phyloP scores from a whole-genome alignment of 2,797 vertebrate genomes.

The Pangasius larnaudii region DNA sequence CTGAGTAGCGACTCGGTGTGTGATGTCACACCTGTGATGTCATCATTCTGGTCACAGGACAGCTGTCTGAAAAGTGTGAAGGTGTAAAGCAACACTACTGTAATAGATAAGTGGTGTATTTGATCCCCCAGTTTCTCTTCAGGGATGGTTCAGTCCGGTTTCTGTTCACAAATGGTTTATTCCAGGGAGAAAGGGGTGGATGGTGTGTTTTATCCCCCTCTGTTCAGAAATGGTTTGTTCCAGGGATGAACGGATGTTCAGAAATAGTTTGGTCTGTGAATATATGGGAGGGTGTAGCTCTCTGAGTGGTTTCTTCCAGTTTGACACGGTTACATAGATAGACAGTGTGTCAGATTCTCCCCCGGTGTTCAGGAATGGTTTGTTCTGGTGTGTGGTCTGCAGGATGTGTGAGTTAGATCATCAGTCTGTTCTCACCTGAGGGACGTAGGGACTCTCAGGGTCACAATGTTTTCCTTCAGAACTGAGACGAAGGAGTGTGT shows the following conservation, averaged over 20 bases:
- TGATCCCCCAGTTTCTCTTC: not conserved
- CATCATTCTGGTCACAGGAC: not conserved
- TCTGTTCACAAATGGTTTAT: not conserved
- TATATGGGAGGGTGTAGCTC: not conserved
- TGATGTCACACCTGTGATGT: constrained; percentile 1
- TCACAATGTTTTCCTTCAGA: not conserved
- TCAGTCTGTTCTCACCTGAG: not conserved
- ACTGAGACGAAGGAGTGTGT: not conserved
- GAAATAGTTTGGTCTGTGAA: not conserved
- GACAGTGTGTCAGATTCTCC: not conserved
- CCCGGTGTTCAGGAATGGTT: not conserved
- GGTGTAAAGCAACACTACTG: not conserved
- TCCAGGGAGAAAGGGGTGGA: not conserved
- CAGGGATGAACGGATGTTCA: not conserved
- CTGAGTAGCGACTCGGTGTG: not conserved
- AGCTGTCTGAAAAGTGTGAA: not conserved
- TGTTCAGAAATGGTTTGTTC: not conserved
- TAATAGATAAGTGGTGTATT: not conserved
- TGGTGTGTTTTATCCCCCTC: not conserved
- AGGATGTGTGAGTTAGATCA: not conserved
- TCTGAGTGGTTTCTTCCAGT: not conserved
- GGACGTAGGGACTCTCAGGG: not conserved
- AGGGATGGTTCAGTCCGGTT: not conserved
- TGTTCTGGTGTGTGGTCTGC: not conserved
- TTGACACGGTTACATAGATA: not conserved